Conservation (phyloP, 1,140 invertebrate species). For the Diprion similis region DNA sequence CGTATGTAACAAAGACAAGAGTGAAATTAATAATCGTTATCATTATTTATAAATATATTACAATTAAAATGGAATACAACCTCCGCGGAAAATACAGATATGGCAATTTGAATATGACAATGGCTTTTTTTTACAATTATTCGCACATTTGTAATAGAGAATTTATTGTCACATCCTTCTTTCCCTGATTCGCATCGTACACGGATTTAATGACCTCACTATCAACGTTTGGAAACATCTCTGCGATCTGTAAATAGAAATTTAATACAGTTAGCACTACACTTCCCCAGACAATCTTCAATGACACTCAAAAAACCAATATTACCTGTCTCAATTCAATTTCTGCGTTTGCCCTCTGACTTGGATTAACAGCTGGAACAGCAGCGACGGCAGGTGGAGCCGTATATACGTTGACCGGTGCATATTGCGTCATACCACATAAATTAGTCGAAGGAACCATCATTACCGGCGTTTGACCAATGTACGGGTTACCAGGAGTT, state of each 20-base stretch:
- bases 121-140: slow-evolving; percentile 50
- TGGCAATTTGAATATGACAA: slow-evolving; percentile 32
- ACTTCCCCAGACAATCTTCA: background rate
- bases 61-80: slow-evolving; percentile 37
- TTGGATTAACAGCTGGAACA: slow-evolving; percentile 52
- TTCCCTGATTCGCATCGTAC: slow-evolving; percentile 86
- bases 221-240: slow-evolving; percentile 97
- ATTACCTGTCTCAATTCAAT: slow-evolving; percentile 80
- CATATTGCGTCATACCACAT: slow-evolving; percentile 49
- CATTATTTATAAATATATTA: slow-evolving; percentile 49
- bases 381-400: slow-evolving; percentile 45
- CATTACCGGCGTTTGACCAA: slow-evolving; percentile 63
- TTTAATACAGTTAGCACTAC: slow-evolving; percentile 18
- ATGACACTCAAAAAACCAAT: slow-evolving; percentile 17
- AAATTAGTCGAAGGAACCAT: slow-evolving; percentile 67
- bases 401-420: slow-evolving; percentile 60
- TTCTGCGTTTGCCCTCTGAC: slow-evolving; percentile 62
- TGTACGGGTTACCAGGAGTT: slow-evolving; percentile 38
- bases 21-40: slow-evolving; percentile 19
- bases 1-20: slow-evolving; percentile 8
- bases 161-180: slow-evolving; percentile 91
- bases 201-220: slow-evolving; percentile 91
- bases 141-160: slow-evolving; percentile 87
- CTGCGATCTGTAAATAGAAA: slow-evolving; percentile 74
- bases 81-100: slow-evolving; percentile 45